These are phyloP conservation scores for Stenotaenia linearis DNA, from an alignment of 2,888 invertebrate species.

Conservation along the genomic window DNA sequence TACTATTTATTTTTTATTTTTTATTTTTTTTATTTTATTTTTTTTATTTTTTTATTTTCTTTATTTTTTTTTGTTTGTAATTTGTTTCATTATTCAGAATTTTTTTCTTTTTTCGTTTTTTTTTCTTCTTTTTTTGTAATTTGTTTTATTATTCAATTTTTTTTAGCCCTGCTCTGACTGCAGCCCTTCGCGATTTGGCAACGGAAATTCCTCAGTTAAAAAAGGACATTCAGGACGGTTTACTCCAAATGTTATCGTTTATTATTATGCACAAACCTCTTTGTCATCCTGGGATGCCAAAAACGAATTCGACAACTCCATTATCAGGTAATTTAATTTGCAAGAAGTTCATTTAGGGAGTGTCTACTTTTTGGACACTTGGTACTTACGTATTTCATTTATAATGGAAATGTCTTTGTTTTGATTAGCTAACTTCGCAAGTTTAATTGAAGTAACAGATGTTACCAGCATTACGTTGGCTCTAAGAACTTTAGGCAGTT, in stretches of 20 bases:
- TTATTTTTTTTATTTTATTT: neutral
- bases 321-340: constrained; percentile 30
- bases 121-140: constrained; percentile 15
- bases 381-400: no score
- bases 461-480: constrained; percentile 82
- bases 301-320: constrained; percentile 36
- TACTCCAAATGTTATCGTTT: constrained; percentile 83
- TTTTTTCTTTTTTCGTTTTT: neutral
- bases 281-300: constrained; percentile 61
- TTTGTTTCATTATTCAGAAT: neutral
- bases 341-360: neutral
- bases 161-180: constrained; percentile 74
- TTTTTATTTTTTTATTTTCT: no score
- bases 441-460: constrained; percentile 61
- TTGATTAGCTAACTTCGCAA: constrained; percentile 39
- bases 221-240: constrained; percentile 83
- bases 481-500: constrained; percentile 79
- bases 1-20: no score
- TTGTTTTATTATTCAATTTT: constrained; percentile 29
- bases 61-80: constrained; percentile 21
- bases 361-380: no score
- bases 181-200: constrained; percentile 83
- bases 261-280: constrained; percentile 83
- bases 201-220: constrained; percentile 79
- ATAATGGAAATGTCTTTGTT: neutral